These are phyloP conservation scores for Amphilophus citrinellus DNA, from an alignment of 2,113 vertebrate species.

Conservation along the genomic window DNA sequence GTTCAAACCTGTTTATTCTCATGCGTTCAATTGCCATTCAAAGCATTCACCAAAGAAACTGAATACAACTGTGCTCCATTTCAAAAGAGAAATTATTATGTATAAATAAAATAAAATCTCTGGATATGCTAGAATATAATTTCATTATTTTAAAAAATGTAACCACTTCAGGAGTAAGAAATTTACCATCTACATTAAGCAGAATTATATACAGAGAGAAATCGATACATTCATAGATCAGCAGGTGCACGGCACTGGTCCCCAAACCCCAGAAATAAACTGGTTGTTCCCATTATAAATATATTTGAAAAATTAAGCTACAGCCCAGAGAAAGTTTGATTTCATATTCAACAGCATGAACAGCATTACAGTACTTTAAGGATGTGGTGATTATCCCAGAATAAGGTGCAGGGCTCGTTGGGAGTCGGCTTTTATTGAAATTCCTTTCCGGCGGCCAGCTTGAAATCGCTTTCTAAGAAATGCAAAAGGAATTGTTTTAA, in stretches of 20 bases:
- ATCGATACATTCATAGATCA: slow-evolving; percentile 50
- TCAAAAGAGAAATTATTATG: slow-evolving; percentile 33
- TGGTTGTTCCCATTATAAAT: slow-evolving; percentile 52
- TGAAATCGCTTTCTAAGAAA: slow-evolving; percentile 2
- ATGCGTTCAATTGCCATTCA: slow-evolving; percentile 40
- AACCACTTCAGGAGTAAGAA: slow-evolving; percentile 54
- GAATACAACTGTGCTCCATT: slow-evolving; percentile 37
- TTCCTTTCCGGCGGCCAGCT: slow-evolving; percentile 20
- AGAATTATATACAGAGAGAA: slow-evolving; percentile 58
- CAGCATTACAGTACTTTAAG: slow-evolving; percentile 45
- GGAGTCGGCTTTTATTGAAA: slow-evolving; percentile 22
- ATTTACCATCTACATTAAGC: slow-evolving; percentile 49
- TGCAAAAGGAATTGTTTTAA: not conserved
- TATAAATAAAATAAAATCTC: slow-evolving; percentile 76
- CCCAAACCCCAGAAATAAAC: slow-evolving; percentile 55
- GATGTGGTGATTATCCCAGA: slow-evolving; percentile 49
- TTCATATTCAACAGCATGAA: slow-evolving; percentile 26
- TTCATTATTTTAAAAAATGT: slow-evolving; percentile 44
- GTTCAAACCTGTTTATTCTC: slow-evolving; percentile 55
- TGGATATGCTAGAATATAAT: slow-evolving; percentile 64
- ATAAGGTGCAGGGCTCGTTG: slow-evolving; percentile 35
- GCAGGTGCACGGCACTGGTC: slow-evolving; percentile 61
- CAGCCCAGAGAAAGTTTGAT: slow-evolving; percentile 2
- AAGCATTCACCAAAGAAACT: slow-evolving; percentile 42
- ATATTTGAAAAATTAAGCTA: slow-evolving; percentile 57